Evolutionary conservation across 2,888 invertebrate genomes (phyloP).

Genomic region (Neoitamus cyanurus): DNA sequence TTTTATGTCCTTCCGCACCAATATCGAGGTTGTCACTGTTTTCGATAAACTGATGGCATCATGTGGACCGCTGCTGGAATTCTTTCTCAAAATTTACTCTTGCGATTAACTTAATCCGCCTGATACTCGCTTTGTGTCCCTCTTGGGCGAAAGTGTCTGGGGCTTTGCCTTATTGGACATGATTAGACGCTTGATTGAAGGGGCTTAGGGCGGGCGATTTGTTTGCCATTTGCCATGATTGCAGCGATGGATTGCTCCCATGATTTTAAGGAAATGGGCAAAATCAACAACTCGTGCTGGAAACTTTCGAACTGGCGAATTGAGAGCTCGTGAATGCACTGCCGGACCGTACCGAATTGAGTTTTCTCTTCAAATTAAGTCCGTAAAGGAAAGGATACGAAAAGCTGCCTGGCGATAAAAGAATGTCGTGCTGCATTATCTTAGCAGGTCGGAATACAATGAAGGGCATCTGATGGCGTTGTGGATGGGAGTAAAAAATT

Average conservation of each 20-base stretch:
- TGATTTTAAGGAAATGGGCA: not conserved
- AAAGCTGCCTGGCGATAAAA: not conserved
- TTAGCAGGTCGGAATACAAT: not conserved
- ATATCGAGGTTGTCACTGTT: constrained; percentile 4
- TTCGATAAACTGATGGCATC: constrained; percentile 10
- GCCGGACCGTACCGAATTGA: not conserved
- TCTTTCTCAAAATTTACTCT: constrained; percentile 1
- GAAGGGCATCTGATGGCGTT: not conserved
- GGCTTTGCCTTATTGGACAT: constrained; percentile 1
- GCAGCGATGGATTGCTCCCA: not conserved
- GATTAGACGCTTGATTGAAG: not conserved
- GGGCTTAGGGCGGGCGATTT: not conserved
- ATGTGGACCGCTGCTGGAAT: not conserved
- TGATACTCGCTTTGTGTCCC: not conserved
- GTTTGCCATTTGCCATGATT: not conserved
- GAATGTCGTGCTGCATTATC: not conserved
- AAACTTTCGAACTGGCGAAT: not conserved
- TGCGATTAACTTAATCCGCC: not conserved
- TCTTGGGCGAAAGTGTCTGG: not conserved
- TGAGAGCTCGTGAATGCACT: not conserved
- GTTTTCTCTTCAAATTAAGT: not conserved
- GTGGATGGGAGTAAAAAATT: not conserved
- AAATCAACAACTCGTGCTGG: not conserved
- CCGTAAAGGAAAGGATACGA: no score
- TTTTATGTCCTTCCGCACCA: constrained; percentile 14